These are phyloP conservation scores for Chaetophractus vellerosus DNA, from an alignment of 2,797 vertebrate genomes.

Conservation along the genomic window DNA sequence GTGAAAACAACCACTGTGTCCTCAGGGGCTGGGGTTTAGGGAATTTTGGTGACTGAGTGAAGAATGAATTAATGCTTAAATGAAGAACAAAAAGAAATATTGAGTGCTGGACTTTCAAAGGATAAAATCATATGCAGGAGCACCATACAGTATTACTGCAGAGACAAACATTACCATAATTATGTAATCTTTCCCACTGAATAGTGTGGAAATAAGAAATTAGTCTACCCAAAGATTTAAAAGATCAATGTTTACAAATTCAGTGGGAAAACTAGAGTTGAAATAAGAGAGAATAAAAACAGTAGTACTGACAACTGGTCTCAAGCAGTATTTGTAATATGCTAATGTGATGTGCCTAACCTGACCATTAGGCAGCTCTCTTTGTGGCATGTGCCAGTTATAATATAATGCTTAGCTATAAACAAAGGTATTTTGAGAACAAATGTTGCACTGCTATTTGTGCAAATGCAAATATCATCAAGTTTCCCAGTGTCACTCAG, in stretches of 20 bases:
- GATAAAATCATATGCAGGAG: conserved; percentile 1
- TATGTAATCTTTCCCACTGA: neutral
- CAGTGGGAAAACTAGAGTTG: neutral
- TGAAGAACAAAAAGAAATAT: neutral
- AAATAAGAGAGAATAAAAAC: neutral
- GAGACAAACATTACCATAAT: neutral
- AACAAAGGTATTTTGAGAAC: neutral
- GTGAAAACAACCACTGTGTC: neutral
- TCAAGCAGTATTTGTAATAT: neutral
- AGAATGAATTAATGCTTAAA: conserved; percentile 17
- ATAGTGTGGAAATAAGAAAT: neutral
- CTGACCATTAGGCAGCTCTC: neutral
- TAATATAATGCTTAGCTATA: neutral
- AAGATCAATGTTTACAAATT: neutral
- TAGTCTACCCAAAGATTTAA: conserved; percentile 2
- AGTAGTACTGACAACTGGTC: neutral
- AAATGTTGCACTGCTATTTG: neutral
- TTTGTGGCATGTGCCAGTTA: neutral
- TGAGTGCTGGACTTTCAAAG: neutral
- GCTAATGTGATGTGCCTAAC: neutral
- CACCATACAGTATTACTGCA: neutral
- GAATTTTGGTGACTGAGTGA: neutral
- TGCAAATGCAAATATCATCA: neutral
- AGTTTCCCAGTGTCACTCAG: neutral
- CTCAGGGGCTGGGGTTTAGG: neutral